Evolutionary conservation across 2,888 invertebrate genomes (phyloP).

Genomic region (Nysson spinosus): DNA sequence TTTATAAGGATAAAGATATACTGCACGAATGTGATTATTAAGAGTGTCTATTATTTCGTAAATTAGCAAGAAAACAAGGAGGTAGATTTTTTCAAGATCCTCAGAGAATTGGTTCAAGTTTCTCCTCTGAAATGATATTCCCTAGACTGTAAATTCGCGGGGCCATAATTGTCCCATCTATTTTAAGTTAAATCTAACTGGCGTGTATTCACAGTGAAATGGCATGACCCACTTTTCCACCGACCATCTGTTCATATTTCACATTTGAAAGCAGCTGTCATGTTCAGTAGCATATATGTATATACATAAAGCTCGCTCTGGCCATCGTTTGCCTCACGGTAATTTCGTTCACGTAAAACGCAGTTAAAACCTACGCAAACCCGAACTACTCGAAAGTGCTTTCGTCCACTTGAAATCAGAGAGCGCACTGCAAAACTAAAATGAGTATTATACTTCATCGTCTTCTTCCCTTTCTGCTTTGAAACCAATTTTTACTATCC

Average conservation of each 20-base stretch:
- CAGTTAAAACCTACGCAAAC: too few relatives aligned
- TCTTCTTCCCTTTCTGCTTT: too few relatives aligned
- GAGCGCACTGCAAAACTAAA: too few relatives aligned
- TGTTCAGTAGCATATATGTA: slow-evolving; percentile 20
- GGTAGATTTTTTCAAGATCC: neutral
- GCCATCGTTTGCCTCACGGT: slow-evolving; percentile 6
- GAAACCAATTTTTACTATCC: too few relatives aligned
- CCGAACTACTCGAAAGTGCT: too few relatives aligned
- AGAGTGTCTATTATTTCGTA: neutral
- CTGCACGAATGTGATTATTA: too few relatives aligned
- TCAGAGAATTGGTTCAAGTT: neutral
- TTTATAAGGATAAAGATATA: neutral
- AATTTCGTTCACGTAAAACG: too few relatives aligned
- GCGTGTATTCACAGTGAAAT: slow-evolving; percentile 8
- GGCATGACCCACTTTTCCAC: slow-evolving; percentile 24
- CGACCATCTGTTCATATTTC: slow-evolving; percentile 39
- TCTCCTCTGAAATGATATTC: neutral
- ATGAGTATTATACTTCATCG: too few relatives aligned
- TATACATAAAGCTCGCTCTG: too few relatives aligned
- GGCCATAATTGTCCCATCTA: neutral
- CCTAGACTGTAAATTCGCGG: neutral
- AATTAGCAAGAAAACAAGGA: neutral
- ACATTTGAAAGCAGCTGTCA: slow-evolving; percentile 45
- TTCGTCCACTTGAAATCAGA: too few relatives aligned
- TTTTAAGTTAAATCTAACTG: slow-evolving; percentile 23